A percentile compares a stretch with the other conserved stretches of the same genome.
Evolutionary conservation across 2,797 vertebrate species (phyloP).

Genomic region (Melanotaenia parkinsoni): DNA sequence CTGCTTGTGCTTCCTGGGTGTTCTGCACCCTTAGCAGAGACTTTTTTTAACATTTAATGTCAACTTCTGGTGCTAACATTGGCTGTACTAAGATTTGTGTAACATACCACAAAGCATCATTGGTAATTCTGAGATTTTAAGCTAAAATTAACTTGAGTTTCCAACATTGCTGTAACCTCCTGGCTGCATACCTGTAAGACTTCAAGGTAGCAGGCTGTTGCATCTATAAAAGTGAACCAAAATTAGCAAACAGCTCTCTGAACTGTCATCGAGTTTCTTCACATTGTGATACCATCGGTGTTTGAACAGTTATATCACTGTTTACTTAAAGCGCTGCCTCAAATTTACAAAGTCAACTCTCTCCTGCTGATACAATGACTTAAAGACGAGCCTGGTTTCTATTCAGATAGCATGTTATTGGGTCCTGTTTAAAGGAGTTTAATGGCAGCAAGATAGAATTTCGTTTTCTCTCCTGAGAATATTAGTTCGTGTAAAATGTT

Average conservation of each 20-base stretch:
- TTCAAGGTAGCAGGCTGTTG: conserved; percentile 21
- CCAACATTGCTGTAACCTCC: too few relatives aligned
- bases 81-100: not conserved
- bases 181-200: conserved; percentile 5
- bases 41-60: not conserved
- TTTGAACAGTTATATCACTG: conserved; percentile 80
- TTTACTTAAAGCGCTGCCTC: conserved; percentile 75
- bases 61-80: not conserved
- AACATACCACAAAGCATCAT: not conserved
- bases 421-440: not conserved
- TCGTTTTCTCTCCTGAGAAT: not conserved
- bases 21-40: not conserved
- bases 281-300: conserved; percentile 63
- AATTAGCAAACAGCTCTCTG: conserved; percentile 73
- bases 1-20: not conserved
- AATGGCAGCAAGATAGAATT: not conserved
- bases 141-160: not conserved
- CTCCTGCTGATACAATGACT: conserved; percentile 44
- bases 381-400: conserved; percentile 27
- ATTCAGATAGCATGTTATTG: not conserved
- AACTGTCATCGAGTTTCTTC: conserved; percentile 61
- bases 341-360: conserved; percentile 61
- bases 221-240: conserved; percentile 49
- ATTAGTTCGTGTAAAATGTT: not conserved
- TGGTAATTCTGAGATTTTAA: not conserved